Conservation (phyloP, 2,113 vertebrate genomes). For the Oostethus manadensis region DNA sequence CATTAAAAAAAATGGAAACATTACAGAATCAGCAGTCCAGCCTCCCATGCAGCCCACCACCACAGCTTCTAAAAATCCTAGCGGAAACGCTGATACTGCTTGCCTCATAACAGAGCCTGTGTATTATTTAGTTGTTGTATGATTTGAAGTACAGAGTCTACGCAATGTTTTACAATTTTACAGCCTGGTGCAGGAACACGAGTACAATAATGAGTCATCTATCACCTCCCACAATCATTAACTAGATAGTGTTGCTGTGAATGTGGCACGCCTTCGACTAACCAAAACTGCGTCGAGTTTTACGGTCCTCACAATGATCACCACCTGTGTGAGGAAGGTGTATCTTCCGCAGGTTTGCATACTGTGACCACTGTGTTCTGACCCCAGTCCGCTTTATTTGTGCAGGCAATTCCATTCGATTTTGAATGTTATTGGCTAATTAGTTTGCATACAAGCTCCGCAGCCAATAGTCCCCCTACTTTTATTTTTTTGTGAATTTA, state of each 20-base stretch:
- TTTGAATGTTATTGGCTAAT: conserved; percentile 18
- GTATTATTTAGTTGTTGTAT: not conserved
- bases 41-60: no score
- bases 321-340: conserved; percentile 40
- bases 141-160: not conserved
- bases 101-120: no score
- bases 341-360: conserved; percentile 11
- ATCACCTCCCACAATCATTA: conserved; percentile 58
- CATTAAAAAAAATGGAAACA: no score
- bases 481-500: not conserved
- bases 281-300: conserved; percentile 25
- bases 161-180: conserved; percentile 14
- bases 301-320: conserved; percentile 36
- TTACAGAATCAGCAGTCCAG: no score
- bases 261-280: conserved; percentile 26
- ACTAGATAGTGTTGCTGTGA: conserved; percentile 32
- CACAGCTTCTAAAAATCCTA: no score
- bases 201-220: conserved; percentile 42
- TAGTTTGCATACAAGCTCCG: not conserved
- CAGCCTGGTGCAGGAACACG: conserved; percentile 6
- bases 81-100: no score
- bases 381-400: conserved; percentile 26
- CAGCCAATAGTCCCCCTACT: not conserved
- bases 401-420: conserved; percentile 38
- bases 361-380: conserved; percentile 19